A percentile compares a stretch with the other conserved stretches of the same genome.
These are phyloP conservation scores for Penaeus chinensis DNA, from an alignment of 1,140 invertebrate species.

Conservation along the genomic window DNA sequence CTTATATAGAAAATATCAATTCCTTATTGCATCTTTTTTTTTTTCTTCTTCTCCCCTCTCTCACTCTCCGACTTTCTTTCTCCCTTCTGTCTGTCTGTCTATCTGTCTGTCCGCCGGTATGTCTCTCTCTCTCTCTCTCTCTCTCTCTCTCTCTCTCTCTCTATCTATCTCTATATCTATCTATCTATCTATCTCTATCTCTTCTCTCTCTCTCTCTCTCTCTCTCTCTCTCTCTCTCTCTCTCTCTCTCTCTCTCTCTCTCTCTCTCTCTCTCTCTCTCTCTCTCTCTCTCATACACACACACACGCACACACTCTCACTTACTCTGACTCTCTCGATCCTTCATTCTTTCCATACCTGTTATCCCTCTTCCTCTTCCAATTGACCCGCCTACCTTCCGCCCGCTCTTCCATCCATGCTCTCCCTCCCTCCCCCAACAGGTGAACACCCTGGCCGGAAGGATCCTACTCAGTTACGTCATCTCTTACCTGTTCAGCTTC, in stretches of 20 bases:
- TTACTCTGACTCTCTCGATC: neutral
- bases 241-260: neutral
- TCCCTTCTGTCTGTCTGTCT: neutral
- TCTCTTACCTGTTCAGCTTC: conserved; percentile 54
- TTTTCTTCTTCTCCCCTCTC: neutral
- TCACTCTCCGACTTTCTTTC: conserved; percentile 4
- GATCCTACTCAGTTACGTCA: conserved; percentile 59
- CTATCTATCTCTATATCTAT: neutral
- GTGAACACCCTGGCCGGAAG: conserved; percentile 60
- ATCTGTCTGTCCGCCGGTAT: too few species aligned
- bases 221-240: neutral
- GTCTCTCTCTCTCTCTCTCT: neutral
- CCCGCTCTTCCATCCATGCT: neutral
- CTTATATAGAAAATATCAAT: neutral
- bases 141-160: neutral
- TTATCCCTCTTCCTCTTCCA: neutral
- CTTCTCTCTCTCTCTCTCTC: neutral
- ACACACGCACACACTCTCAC: too few species aligned
- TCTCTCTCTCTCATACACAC: too few species aligned
- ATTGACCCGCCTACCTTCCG: neutral
- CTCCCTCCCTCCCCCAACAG: conserved; percentile 17
- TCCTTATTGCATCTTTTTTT: neutral
- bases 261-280: conserved; percentile 16
- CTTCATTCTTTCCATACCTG: neutral
- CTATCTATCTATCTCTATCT: neutral